A percentile compares a stretch with the other conserved stretches of the same genome.
These are phyloP conservation scores for Microctonus aethiopoides DNA, from an alignment of 2,888 invertebrate genomes.

Conservation along the genomic window DNA sequence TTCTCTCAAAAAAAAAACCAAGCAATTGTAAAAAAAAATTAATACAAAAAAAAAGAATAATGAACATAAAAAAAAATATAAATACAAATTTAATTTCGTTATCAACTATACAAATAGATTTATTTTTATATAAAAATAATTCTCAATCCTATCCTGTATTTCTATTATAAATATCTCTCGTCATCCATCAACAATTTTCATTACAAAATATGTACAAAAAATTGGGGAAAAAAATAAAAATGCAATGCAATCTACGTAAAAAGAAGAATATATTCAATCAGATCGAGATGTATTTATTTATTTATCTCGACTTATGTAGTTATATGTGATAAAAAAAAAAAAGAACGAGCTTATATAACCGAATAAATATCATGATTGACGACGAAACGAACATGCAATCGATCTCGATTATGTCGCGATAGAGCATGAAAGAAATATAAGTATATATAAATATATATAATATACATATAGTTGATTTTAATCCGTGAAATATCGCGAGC, in stretches of 20 bases:
- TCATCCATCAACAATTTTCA: neutral
- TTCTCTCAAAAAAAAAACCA: constrained; percentile 11
- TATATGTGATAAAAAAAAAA: neutral
- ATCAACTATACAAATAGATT: neutral
- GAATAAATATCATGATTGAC: neutral
- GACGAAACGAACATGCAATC: constrained; percentile 23
- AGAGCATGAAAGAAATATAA: constrained; percentile 54
- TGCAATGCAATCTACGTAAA: neutral
- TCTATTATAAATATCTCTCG: neutral
- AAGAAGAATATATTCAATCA: neutral
- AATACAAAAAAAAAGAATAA: constrained; percentile 16
- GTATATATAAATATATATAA: constrained; percentile 44
- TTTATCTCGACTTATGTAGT: no score
- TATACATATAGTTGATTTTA: constrained; percentile 43
- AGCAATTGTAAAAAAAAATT: constrained; percentile 30
- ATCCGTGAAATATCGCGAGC: constrained; percentile 66
- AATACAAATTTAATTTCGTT: constrained; percentile 22
- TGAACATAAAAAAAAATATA: neutral
- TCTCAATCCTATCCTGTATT: neutral
- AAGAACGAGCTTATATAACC: neutral
- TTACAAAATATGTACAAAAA: neutral
- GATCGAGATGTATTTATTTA: neutral
- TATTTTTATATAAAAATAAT: neutral
- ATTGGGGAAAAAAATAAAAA: no score
- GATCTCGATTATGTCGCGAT: constrained; percentile 43